Evolutionary conservation across 2,797 vertebrate genomes (phyloP).

Genomic region (Nyctibius grandis): DNA sequence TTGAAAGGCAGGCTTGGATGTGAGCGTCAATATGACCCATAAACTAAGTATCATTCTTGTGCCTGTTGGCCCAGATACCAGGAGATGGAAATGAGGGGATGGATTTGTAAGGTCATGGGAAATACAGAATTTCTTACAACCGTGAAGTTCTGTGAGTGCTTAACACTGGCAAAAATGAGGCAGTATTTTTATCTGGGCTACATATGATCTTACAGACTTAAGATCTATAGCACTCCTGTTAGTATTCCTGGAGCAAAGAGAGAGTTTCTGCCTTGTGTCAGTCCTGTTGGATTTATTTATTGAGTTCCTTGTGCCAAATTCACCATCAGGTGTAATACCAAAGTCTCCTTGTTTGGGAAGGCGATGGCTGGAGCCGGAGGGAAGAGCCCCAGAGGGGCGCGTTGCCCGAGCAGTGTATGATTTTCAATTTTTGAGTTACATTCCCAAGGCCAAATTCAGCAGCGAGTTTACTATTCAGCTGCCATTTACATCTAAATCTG

Average conservation of each 20-base stretch:
- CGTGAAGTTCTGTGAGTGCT: neutral
- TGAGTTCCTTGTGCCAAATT: neutral
- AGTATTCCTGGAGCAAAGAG: neutral
- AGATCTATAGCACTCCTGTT: rapidly evolving
- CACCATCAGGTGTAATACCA: neutral
- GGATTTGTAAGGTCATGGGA: neutral
- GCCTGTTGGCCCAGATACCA: neutral
- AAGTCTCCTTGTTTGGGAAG: neutral
- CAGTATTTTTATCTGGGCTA: neutral
- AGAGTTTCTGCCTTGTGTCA: neutral
- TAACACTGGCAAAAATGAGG: neutral
- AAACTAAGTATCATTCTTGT: neutral
- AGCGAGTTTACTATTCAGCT: neutral
- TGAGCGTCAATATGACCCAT: neutral
- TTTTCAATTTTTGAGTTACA: neutral
- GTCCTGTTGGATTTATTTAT: neutral
- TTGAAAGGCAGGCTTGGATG: neutral
- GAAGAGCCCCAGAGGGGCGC: neutral
- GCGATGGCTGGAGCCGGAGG: neutral
- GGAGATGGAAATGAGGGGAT: neutral
- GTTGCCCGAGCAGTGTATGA: neutral
- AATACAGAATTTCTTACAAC: neutral
- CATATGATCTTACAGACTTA: neutral
- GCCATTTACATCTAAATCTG: neutral
- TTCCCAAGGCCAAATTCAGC: neutral